Evolutionary conservation across 2,113 vertebrate species (phyloP).

Genomic region (Forbesichthys papilliferus): DNA sequence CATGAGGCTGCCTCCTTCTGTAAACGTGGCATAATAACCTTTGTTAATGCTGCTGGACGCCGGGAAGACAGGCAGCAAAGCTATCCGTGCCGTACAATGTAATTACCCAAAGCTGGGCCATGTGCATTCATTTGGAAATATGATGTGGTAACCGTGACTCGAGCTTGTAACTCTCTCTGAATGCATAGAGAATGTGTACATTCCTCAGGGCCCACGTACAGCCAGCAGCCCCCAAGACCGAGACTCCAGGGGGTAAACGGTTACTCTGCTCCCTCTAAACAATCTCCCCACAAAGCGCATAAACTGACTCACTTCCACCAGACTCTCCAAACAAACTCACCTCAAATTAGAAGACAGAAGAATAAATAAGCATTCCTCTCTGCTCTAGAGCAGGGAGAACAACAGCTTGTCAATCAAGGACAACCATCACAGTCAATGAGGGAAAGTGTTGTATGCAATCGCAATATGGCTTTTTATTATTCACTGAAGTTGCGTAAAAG

Average conservation of each 20-base stretch:
- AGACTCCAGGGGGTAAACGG: background rate
- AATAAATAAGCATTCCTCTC: background rate
- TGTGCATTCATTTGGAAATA: background rate
- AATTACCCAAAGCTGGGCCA: background rate
- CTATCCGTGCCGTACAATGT: too few species aligned
- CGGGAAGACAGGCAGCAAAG: too few species aligned
- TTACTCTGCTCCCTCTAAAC: background rate
- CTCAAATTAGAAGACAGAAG: background rate
- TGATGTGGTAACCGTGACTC: constrained; percentile 5
- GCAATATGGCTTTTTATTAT: constrained; percentile 10
- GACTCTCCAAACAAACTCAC: background rate
- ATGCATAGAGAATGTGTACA: constrained; percentile 1
- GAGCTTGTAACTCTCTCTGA: background rate
- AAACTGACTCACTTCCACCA: background rate
- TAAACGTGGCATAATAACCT: too few species aligned
- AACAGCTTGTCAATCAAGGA: constrained; percentile 25
- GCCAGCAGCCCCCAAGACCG: background rate
- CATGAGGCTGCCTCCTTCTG: too few species aligned
- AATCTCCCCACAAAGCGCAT: background rate
- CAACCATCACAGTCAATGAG: constrained; percentile 26
- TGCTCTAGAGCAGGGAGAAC: constrained; percentile 16
- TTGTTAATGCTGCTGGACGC: too few species aligned
- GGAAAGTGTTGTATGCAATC: constrained; percentile 31
- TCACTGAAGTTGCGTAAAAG: background rate
- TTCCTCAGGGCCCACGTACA: constrained; percentile 3